Percentiles rank a stretch among this genome's conserved stretches.
Conservation (phyloP, 1,140 invertebrate genomes). For the Solenopsis fugax region DNA sequence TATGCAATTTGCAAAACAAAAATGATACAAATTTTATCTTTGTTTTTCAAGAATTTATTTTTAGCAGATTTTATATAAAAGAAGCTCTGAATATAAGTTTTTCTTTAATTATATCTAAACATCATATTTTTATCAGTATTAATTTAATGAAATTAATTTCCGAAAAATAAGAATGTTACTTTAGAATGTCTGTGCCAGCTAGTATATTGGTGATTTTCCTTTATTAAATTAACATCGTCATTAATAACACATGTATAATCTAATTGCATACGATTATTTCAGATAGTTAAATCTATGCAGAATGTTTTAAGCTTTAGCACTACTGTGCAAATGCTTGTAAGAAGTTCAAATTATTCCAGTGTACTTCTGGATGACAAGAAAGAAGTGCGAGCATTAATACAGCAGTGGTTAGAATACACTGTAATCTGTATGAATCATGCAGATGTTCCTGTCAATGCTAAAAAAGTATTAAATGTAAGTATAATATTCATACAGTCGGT, state of each 20-base stretch:
- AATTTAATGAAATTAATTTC: too few species aligned
- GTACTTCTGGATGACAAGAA: slow-evolving; percentile 79
- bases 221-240: too few species aligned
- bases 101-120: too few species aligned
- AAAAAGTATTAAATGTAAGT: slow-evolving; percentile 82
- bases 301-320: slow-evolving; percentile 86
- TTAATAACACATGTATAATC: not conserved
- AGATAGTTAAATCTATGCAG: slow-evolving; percentile 75
- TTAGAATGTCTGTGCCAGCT: too few species aligned
- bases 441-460: slow-evolving; percentile 81
- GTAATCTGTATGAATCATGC: slow-evolving; percentile 86
- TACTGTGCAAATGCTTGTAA: slow-evolving; percentile 84
- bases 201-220: too few species aligned
- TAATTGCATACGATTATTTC: slow-evolving; percentile 18
- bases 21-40: too few species aligned
- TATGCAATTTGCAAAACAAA: too few species aligned
- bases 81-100: too few species aligned
- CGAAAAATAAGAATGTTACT: too few species aligned
- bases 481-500: not conserved
- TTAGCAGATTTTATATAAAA: too few species aligned
- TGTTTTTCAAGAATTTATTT: too few species aligned
- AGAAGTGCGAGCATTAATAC: slow-evolving; percentile 80
- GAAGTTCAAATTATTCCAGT: slow-evolving; percentile 81
- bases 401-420: slow-evolving; percentile 87
- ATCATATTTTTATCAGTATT: too few species aligned